Percentiles rank a stretch among this genome's conserved stretches.
Conservation (phyloP, 2,113 vertebrate species). For the Talpa occidentalis region DNA sequence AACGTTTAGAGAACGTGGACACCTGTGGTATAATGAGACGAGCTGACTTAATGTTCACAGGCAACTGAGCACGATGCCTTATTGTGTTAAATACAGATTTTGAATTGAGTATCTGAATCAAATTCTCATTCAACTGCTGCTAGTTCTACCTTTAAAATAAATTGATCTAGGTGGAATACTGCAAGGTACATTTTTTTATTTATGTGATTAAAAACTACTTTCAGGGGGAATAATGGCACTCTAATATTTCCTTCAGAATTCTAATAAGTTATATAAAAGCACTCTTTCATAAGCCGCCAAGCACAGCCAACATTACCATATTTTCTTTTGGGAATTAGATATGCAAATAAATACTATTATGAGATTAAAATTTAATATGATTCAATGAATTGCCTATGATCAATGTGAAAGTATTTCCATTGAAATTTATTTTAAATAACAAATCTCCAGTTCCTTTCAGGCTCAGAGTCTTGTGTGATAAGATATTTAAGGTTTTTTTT, state of each 20-base stretch:
- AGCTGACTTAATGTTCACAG: neutral
- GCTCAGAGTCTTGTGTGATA: neutral
- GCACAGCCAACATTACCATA: neutral
- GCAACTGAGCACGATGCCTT: neutral
- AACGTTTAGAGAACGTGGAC: neutral
- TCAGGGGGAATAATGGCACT: neutral
- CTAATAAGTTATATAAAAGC: neutral
- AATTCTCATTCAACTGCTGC: neutral
- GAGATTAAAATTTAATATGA: constrained; percentile 39
- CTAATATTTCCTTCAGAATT: neutral
- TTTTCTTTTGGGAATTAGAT: neutral
- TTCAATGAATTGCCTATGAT: neutral
- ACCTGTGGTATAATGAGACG: neutral
- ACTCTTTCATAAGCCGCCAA: neutral
- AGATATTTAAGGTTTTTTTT: no score
- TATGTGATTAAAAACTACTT: neutral
- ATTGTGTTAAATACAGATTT: neutral
- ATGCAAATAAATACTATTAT: neutral
- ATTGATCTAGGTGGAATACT: neutral
- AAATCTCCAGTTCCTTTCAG: constrained; percentile 6
- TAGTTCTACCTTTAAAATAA: constrained; percentile 23
- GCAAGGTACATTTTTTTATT: neutral
- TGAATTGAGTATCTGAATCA: neutral
- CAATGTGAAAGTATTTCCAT: neutral
- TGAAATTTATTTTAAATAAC: neutral